A percentile compares a stretch with the other conserved stretches of the same genome.
phyloP scores from a whole-genome alignment of 2,888 invertebrate genomes.

The Dione juno region DNA sequence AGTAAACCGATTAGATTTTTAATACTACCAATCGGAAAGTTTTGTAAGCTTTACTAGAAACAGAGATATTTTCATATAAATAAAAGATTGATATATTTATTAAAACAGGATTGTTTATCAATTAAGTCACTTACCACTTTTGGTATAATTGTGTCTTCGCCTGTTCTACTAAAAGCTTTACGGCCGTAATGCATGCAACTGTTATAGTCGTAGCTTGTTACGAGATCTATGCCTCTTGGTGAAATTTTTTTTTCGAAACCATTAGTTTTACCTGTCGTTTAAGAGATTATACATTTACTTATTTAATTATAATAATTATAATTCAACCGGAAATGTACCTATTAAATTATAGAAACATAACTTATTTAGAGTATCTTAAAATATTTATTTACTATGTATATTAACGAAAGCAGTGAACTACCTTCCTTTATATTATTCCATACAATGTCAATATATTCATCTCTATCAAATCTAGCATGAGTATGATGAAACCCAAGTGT shows the following conservation, averaged over 20 bases:
- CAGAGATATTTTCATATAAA: too few relatives aligned
- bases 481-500: conserved; percentile 15
- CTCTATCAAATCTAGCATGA: conserved; percentile 7
- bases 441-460: conserved; percentile 7
- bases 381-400: too few relatives aligned
- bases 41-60: not conserved
- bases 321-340: too few relatives aligned
- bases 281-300: not conserved
- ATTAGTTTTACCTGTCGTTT: not conserved
- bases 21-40: not conserved
- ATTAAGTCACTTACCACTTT: conserved; percentile 7
- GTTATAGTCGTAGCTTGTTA: not conserved
- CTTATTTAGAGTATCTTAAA: too few relatives aligned
- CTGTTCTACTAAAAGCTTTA: conserved; percentile 12
- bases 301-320: too few relatives aligned
- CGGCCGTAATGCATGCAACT: conserved; percentile 22
- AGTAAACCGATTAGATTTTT: not conserved
- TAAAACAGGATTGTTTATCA: not conserved
- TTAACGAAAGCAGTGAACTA: not conserved
- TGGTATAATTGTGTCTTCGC: conserved; percentile 3
- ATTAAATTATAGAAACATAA: too few relatives aligned
- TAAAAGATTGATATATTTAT: not conserved
- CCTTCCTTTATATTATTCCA: conserved; percentile 16
- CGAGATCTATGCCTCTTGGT: not conserved
- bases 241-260: not conserved